Base-by-base conservation (phyloP, 2,888 invertebrate genomes). In the Kuschelorhynchus macadamiae region DNA sequence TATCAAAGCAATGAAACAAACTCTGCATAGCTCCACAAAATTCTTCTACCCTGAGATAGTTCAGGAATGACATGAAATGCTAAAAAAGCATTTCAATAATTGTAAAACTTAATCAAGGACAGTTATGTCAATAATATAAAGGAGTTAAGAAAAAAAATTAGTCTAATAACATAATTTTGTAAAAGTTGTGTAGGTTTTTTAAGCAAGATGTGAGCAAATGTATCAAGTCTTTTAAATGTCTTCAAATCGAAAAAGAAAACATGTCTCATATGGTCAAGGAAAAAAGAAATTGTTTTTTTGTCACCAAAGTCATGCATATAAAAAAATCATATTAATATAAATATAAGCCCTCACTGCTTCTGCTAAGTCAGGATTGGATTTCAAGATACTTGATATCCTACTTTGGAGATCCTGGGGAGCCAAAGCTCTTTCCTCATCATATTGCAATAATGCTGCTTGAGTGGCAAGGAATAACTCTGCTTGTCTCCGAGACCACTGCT, bases 41-140 rank as follows among this genome's bases (percentile, higher is more conserved):
- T 81, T 97, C 97, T 76, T 92, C 92, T 41, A 94, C 89, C 17
- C 97, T 87, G 68, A 97, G 84, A 79, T 92, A 94, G 83, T 97
- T 97, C 79, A 97, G 85, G 81, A 95, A 97, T 78, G 93, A 94
- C 39, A 97, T 86, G 80, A 93, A 97, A 85, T 97, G 95, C 94
- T 94, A 85, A 69, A 88, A 67, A 62, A 47, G 17, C 56, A 55
- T 32, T 36, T 11, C 8, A 36, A 32, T 14, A 65, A 17, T 56
- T 33, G 20, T 0, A 18, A 53, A 55, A 32, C 30, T 32, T 32
- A 1, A 17, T 32, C n/a, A 32, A 32, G 16, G 32, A 18, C 18
- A 1, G 1, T 1, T 11, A 32, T n/a, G n/a, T 32, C n/a, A n/a
- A n/a, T n/a, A n/a, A n/a, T n/a, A n/a, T n/a, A n/a, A n/a, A n/a